Conservation (phyloP, 2,888 invertebrate species). For the Tipula unca region DNA sequence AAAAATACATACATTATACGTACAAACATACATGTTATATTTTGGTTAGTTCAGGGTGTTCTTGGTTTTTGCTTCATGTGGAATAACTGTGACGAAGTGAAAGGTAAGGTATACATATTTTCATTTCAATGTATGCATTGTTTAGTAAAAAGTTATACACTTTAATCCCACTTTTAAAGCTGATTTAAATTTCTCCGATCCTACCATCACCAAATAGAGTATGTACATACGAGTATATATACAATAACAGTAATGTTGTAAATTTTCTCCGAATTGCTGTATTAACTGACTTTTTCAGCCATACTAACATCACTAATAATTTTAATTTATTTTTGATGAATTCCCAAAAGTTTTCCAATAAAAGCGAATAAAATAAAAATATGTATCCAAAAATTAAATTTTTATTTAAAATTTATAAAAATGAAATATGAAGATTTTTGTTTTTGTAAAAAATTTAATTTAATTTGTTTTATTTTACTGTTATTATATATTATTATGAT, state of each 20-base stretch:
- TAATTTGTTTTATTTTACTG: not conserved
- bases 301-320: not conserved
- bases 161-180: too few relatives aligned
- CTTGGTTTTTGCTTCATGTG: not conserved
- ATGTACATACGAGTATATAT: too few relatives aligned
- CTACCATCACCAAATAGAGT: not conserved
- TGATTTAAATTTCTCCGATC: not conserved
- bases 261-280: not conserved
- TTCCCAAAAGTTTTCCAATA: not conserved
- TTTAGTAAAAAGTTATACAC: too few relatives aligned
- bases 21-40: not conserved
- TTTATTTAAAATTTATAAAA: not conserved
- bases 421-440: not conserved
- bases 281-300: not conserved
- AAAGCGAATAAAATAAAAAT: not conserved
- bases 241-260: not conserved
- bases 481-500: not conserved
- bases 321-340: not conserved
- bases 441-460: not conserved
- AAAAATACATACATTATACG: not conserved
- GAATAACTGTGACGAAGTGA: not conserved
- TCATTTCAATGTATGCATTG: not conserved
- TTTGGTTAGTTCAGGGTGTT: not conserved
- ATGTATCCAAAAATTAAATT: not conserved
- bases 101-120: not conserved